Evolutionary conservation across 1,140 invertebrate species (phyloP), one percentile per base, ranked within the genome.

Genomic region (Dinoponera quadriceps): DNA sequence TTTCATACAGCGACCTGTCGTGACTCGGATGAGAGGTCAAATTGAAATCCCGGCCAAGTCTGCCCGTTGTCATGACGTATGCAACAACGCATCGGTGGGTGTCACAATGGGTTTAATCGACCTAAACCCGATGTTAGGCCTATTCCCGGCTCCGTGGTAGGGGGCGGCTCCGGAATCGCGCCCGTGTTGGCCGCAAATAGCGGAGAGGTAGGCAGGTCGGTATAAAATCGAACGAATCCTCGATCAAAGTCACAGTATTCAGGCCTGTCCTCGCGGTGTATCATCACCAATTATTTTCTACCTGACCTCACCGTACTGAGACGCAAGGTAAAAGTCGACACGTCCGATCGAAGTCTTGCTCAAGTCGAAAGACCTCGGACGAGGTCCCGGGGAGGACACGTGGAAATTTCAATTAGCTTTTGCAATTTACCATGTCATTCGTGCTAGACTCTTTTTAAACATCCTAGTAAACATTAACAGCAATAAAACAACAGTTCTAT

Each of bases 201-300:
- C 59, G 22, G 25, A 33, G 83, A 83, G 85, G 91, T 88, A 91
- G 91, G 91, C 88, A 84, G 81, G 83, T 62, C 73, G 72, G 62
- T 92, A 92, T 92, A 92, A 92, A 92, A 91, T 91, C 87, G 83
- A 80, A 89, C 85, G 82, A 86, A 57, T 73, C 83, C 68, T 74
- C 82, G 88, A 88, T 91, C 62, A 59, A 86, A 85, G 89, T 87
- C 89, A 90, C 88, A 90, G 89, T 90, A 82, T 83, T 90, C 74
- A 51, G 77, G 60, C 80, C 73, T 83, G 51, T 81, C 69, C 69
- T 83, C 75, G 72, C 33, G 77, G 85, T 78, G 86, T 90, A 57
- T 80, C 75, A 20, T 78, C 75, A 57, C 20, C 49, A 16, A 44
- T 44, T 78, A 54, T 69, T 44, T 7, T n/a, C 38, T 88, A 81